Conservation (phyloP, 2,797 vertebrate genomes). For the Macrochelys suwanniensis region DNA sequence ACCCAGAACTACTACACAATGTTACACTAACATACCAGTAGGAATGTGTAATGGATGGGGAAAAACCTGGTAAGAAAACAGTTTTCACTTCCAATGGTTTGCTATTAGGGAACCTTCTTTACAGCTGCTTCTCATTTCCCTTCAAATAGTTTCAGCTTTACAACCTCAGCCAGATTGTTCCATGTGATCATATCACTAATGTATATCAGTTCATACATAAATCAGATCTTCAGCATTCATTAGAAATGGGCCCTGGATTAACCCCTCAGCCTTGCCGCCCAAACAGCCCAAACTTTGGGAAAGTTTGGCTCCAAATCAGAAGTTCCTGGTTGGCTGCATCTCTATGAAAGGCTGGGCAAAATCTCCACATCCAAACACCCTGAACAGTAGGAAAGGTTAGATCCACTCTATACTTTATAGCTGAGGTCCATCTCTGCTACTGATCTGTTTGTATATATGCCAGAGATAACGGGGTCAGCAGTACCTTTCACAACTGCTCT, state of each 20-base stretch:
- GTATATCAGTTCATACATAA: constrained; percentile 73
- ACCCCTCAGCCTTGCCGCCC: constrained; percentile 43
- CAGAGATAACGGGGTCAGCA: background rate
- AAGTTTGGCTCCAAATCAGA: constrained; percentile 69
- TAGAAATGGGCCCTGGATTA: constrained; percentile 52
- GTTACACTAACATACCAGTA: background rate
- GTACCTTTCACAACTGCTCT: background rate
- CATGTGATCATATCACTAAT: constrained; percentile 37
- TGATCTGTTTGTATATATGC: background rate
- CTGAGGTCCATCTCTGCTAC: background rate
- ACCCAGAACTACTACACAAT: background rate
- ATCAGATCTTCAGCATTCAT: constrained; percentile 65
- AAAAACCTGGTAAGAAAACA: constrained; percentile 7
- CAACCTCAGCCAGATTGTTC: constrained; percentile 50
- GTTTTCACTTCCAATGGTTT: constrained; percentile 4
- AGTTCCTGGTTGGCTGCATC: constrained; percentile 50
- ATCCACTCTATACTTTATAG: constrained; percentile 14
- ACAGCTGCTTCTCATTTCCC: constrained; percentile 30
- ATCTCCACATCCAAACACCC: constrained; percentile 55
- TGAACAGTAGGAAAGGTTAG: constrained; percentile 69
- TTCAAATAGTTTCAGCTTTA: constrained; percentile 51
- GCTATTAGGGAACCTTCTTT: constrained; percentile 49
- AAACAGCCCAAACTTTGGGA: constrained; percentile 67
- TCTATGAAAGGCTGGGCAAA: constrained; percentile 74
- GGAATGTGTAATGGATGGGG: constrained; percentile 6